Conservation (phyloP, 1,140 invertebrate species). For the Dendroctonus ponderosae region DNA sequence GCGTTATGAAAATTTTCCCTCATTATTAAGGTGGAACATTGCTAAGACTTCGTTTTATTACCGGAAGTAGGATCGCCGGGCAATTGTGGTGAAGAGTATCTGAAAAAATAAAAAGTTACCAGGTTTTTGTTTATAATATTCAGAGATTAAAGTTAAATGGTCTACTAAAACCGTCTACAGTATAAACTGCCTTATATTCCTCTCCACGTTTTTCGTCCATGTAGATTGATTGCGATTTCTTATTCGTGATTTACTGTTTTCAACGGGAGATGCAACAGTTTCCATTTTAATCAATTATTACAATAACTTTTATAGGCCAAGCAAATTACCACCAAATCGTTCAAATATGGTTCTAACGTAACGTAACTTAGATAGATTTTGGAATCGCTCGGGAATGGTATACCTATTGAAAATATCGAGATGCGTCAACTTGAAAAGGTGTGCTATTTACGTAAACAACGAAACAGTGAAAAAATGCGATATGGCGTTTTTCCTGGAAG, state of each 20-base stretch:
- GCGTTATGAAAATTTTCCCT: too few relatives aligned
- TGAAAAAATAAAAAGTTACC: not conserved
- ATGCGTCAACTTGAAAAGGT: too few relatives aligned
- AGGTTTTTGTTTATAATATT: not conserved
- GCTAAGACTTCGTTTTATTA: constrained; percentile 11
- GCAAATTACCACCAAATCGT: too few relatives aligned
- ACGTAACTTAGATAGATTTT: too few relatives aligned
- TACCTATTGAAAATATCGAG: too few relatives aligned
- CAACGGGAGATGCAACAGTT: not conserved
- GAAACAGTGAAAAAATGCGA: too few relatives aligned
- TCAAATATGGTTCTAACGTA: too few relatives aligned
- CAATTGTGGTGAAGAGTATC: not conserved
- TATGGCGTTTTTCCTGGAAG: too few relatives aligned
- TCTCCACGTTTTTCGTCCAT: not conserved
- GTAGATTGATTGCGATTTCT: not conserved
- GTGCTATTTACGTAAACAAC: too few relatives aligned
- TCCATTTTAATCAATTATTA: not conserved
- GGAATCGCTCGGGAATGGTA: too few relatives aligned
- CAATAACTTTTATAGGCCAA: too few relatives aligned
- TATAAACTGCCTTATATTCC: not conserved
- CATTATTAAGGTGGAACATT: too few relatives aligned
- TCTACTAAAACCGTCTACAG: not conserved
- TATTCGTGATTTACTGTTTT: not conserved
- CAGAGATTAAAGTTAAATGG: not conserved
- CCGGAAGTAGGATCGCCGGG: not conserved